Base-by-base conservation (phyloP, 2,888 invertebrate genomes). In the Phasia obesa region DNA sequence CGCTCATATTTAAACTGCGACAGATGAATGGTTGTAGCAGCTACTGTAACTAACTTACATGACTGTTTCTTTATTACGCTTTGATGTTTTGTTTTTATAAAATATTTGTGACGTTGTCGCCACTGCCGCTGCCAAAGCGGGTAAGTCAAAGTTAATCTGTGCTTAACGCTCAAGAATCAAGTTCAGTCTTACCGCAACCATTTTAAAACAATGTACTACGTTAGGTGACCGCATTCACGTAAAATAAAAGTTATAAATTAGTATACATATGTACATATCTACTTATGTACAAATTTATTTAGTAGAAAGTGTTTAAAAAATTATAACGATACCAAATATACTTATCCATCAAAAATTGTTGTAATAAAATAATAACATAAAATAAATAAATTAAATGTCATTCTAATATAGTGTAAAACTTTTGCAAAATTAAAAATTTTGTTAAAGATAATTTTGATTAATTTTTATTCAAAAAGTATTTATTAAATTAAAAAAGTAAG, bases 121-220 rank as follows among this genome's bases (percentile, higher is more conserved):
- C 59, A 71, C 21, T 49, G 53, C 44, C 59, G 21, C 17, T 21
- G 27, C 57, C 49, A 47, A 47, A 59, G 44, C 65, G 75, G 73
- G 69, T 77, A 81, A 84, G 84, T 84, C 84, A 81, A 84, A 81
- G 84, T 81, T 77, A 73, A 80, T 71, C 69, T 77, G 59, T 69
- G 51, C 42, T 70, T 49, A 44, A 64, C 60, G 60, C 65, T 71
- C 4, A 81, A 84, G 77, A 84, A 84, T 84, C 77, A 81, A 81
- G 77, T 84, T 84, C 65, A 84, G 84, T 84, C 81, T 77, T 70
- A 70, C 57, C 69, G 64, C 76, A 73, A 77, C 64, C 53, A 64
- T 81, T 55, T 69, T 49, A 55, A 79, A 60, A 73, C 27, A 53
- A 57, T 42, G 67, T 79, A 27, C 25, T 38, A n/a, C 17, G 21